A percentile compares a stretch with the other conserved stretches of the same genome.
phyloP scores from a whole-genome alignment of 2,888 invertebrate species.

The Nephrotoma guestfalica region DNA sequence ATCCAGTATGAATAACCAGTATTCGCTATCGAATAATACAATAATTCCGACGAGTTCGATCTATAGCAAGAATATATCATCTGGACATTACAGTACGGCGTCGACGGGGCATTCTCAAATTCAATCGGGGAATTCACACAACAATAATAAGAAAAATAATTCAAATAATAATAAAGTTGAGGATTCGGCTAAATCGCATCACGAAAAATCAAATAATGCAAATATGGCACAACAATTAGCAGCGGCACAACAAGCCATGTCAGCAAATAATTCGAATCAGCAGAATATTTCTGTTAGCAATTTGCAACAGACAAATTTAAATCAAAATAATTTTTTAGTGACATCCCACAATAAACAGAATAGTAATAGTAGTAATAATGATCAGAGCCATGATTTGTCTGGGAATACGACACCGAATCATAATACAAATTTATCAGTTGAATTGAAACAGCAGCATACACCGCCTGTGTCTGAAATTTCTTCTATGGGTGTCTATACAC shows the following conservation, averaged over 20 bases:
- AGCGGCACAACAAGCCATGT: background rate
- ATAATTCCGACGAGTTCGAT: background rate
- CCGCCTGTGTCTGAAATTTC: constrained; percentile 43
- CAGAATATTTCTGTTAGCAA: background rate
- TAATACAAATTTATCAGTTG: constrained; percentile 20
- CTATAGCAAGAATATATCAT: background rate
- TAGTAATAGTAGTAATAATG: constrained; percentile 17
- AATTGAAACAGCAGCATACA: constrained; percentile 28
- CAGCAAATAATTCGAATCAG: constrained; percentile 8
- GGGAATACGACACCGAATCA: constrained; percentile 33
- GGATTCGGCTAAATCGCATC: background rate
- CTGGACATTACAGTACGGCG: background rate
- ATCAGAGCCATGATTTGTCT: constrained; percentile 11
- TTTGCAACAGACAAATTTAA: background rate
- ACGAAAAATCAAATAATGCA: background rate
- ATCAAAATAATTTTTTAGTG: background rate
- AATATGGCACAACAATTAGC: background rate
- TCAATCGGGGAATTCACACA: background rate
- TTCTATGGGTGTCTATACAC: constrained; percentile 77
- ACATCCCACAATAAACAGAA: background rate
- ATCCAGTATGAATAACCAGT: background rate
- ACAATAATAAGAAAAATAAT: background rate
- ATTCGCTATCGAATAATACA: background rate
- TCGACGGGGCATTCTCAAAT: background rate
- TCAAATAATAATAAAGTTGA: background rate